These are phyloP conservation scores for Asobara japonica DNA, from an alignment of 1,140 invertebrate genomes.

Conservation along the genomic window DNA sequence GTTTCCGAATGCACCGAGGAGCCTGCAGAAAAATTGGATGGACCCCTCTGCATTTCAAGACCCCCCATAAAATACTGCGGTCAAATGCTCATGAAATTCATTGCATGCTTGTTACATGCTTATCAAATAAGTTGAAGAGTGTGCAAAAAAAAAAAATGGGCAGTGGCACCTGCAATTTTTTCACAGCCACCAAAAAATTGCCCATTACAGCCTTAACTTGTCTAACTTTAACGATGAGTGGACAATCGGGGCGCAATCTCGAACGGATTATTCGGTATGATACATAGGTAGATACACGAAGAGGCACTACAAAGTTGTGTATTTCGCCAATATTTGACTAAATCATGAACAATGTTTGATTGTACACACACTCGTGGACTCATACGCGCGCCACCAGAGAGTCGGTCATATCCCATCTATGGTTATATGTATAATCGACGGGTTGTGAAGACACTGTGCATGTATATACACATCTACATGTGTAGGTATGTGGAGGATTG, in stretches of 20 bases:
- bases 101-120: too few species aligned
- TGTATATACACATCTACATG: too few species aligned
- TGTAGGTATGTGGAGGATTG: neutral
- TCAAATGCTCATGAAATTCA: too few species aligned
- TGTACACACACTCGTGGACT: slow-evolving; percentile 55
- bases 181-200: too few species aligned
- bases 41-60: too few species aligned
- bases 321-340: slow-evolving; percentile 68
- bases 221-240: slow-evolving; percentile 26
- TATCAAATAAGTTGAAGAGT: too few species aligned
- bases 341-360: slow-evolving; percentile 68
- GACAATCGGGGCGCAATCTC: slow-evolving; percentile 58
- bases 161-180: too few species aligned
- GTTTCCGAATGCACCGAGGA: too few species aligned
- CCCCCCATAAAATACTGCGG: too few species aligned
- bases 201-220: too few species aligned
- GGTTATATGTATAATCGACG: slow-evolving; percentile 9
- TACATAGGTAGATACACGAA: slow-evolving; percentile 54
- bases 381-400: slow-evolving; percentile 18
- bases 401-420: slow-evolving; percentile 13
- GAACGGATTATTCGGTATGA: slow-evolving; percentile 63
- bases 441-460: slow-evolving; percentile 20
- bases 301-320: slow-evolving; percentile 64
- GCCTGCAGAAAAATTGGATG: too few species aligned
- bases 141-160: too few species aligned